Evolutionary conservation across 2,797 vertebrate genomes (phyloP).

Genomic region (Rhinoraja longicauda): DNA sequence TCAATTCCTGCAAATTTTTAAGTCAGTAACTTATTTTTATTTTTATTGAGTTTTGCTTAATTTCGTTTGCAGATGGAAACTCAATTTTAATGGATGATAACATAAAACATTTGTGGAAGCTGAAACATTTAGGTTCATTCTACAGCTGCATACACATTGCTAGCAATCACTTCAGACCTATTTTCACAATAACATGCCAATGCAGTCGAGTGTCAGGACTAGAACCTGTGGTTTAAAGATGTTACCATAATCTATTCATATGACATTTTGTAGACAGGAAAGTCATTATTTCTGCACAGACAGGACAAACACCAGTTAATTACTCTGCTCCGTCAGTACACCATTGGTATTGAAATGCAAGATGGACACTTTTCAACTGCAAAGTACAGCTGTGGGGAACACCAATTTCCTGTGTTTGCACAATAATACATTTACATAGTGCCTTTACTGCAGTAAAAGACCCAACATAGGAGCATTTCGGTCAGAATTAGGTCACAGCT

Average conservation of each 20-base stretch:
- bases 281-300: not conserved
- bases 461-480: not conserved
- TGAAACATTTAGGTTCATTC: not conserved
- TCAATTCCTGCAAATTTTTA: not conserved
- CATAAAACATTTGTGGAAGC: not conserved
- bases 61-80: not conserved
- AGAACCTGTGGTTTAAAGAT: not conserved
- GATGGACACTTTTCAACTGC: not conserved
- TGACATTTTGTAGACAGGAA: not conserved
- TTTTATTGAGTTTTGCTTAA: conserved; percentile 15
- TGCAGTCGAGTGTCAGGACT: not conserved
- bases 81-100: not conserved
- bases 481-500: too few species aligned
- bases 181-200: not conserved
- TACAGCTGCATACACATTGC: not conserved
- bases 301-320: not conserved
- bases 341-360: not conserved
- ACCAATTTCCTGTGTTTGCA: not conserved
- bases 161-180: not conserved
- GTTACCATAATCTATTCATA: not conserved
- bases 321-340: not conserved
- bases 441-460: not conserved
- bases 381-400: not conserved
- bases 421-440: not conserved
- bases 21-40: not conserved